Evolutionary conservation across 2,113 vertebrate species (phyloP).

Genomic region (Mesoclemmys tuberculata): DNA sequence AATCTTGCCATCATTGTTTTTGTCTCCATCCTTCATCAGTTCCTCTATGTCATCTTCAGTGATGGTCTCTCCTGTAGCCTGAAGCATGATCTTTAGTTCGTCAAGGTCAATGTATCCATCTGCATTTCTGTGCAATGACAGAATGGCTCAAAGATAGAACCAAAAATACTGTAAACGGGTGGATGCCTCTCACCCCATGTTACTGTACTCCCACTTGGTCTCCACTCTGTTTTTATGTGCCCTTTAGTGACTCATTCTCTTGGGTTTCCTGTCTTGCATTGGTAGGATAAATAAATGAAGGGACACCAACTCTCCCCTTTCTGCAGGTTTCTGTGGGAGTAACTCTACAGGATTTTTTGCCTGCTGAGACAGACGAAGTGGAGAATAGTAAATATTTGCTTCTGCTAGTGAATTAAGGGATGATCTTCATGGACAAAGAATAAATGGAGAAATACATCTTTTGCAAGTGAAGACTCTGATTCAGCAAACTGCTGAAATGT

Average conservation of each 20-base stretch:
- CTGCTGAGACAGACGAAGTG: background rate
- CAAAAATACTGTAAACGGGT: background rate
- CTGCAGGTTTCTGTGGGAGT: background rate
- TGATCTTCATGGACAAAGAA: background rate
- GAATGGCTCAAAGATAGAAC: conserved; percentile 3
- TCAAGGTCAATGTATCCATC: conserved; percentile 99
- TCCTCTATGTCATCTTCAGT: conserved; percentile 98
- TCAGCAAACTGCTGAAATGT: background rate
- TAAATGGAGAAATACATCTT: background rate
- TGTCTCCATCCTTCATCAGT: conserved; percentile 96
- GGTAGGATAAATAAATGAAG: background rate
- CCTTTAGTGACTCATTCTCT: background rate
- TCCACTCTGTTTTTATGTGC: background rate
- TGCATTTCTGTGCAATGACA: conserved; percentile 82
- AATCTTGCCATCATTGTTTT: conserved; percentile 96
- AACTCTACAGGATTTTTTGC: background rate
- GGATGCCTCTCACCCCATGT: rapidly evolving
- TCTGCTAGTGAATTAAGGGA: background rate
- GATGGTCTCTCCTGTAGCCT: conserved; percentile 94
- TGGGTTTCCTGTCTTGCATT: background rate
- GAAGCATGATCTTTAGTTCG: conserved; percentile 95
- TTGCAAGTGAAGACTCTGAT: background rate
- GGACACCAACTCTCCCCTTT: background rate
- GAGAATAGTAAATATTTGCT: background rate
- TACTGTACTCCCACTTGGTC: background rate